A percentile compares a stretch with the other conserved stretches of the same genome.
Conservation (phyloP, 2,888 invertebrate species). For the Spilosoma lubricipeda region DNA sequence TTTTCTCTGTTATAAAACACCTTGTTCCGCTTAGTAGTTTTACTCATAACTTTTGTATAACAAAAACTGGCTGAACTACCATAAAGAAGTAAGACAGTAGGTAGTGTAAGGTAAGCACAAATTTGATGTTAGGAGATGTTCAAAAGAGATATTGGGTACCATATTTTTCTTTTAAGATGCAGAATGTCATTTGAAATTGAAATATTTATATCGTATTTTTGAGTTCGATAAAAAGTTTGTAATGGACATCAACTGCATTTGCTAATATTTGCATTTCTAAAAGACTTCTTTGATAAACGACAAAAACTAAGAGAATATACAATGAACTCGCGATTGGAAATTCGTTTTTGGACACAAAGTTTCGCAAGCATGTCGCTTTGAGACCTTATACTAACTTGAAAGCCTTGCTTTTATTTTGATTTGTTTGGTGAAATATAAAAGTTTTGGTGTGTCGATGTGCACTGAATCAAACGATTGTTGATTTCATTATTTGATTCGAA, state of each 20-base stretch:
- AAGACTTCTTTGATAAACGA: conserved; percentile 43
- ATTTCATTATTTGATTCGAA: not conserved
- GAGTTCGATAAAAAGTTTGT: not conserved
- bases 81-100: too few relatives aligned
- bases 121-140: too few relatives aligned
- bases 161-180: too few relatives aligned
- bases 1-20: too few relatives aligned
- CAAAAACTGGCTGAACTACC: too few relatives aligned
- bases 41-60: too few relatives aligned
- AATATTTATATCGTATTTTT: not conserved
- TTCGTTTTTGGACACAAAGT: conserved; percentile 50
- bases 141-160: too few relatives aligned
- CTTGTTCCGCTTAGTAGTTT: too few relatives aligned
- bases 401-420: conserved; percentile 46
- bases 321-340: conserved; percentile 56
- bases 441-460: conserved; percentile 17
- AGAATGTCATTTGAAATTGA: not conserved
- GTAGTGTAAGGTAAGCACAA: too few relatives aligned
- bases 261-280: conserved; percentile 13
- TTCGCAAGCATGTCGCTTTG: conserved; percentile 35
- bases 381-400: conserved; percentile 46
- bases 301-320: conserved; percentile 56
- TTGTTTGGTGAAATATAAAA: conserved; percentile 23
- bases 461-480: conserved; percentile 22
- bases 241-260: not conserved